phyloP scores from a whole-genome alignment of 2,888 invertebrate species.

The Lithophane leautieri region DNA sequence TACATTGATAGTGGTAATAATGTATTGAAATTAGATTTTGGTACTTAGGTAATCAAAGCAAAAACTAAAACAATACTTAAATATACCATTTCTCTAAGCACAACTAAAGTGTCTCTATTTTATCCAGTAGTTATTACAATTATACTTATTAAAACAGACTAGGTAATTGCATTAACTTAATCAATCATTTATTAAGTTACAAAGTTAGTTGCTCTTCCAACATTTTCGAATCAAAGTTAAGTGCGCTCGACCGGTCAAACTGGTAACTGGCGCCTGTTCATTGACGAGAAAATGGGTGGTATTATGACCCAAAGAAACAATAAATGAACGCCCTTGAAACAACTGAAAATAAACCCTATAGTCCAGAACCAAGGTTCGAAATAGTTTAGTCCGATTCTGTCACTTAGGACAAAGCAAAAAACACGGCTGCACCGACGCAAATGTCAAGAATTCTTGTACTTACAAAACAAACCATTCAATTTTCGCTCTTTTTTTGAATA shows the following conservation, averaged over 20 bases:
- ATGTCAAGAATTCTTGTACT: constrained; percentile 73
- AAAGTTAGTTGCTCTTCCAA: constrained; percentile 43
- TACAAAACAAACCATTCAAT: constrained; percentile 70
- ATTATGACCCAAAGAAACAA: constrained; percentile 69
- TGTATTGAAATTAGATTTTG: not conserved
- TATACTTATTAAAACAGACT: not conserved
- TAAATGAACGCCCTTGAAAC: constrained; percentile 57
- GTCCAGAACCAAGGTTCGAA: fast-evolving
- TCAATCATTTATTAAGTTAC: not conserved
- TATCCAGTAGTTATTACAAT: not conserved
- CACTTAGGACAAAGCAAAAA: constrained; percentile 33
- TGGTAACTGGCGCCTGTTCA: constrained; percentile 80
- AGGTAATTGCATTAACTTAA: not conserved
- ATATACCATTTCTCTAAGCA: not conserved
- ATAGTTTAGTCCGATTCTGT: constrained; percentile 1
- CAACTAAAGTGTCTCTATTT: not conserved
- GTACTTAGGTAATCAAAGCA: not conserved
- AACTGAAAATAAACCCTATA: constrained; percentile 48
- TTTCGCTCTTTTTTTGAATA: constrained; percentile 68
- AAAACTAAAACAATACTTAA: not conserved
- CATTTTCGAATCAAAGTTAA: constrained; percentile 47
- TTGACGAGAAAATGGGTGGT: constrained; percentile 78
- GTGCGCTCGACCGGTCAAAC: constrained; percentile 71
- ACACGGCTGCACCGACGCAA: constrained; percentile 60
- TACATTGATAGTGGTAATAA: too few relatives aligned